Evolutionary conservation across 2,888 invertebrate species (phyloP).

Genomic region (Platerodrilus igneus): DNA sequence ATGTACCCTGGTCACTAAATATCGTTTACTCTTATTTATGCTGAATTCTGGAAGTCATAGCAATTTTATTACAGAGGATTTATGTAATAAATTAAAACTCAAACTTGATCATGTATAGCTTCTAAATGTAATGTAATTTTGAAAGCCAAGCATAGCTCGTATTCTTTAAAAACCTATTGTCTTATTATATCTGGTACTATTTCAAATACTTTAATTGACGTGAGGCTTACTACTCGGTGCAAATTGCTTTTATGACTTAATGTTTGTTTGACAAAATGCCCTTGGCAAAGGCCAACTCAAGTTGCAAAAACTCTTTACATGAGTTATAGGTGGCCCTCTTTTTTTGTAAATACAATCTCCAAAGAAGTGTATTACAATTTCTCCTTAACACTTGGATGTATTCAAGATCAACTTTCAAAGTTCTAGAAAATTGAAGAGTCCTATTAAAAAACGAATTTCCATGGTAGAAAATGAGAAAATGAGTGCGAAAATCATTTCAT

Average conservation of each 20-base stretch:
- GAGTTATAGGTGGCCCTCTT: slow-evolving; percentile 12
- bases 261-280: slow-evolving; percentile 11
- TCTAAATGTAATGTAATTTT: slow-evolving; percentile 9
- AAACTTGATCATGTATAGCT: background rate
- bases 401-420: slow-evolving; percentile 13
- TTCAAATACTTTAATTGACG: slow-evolving; percentile 4
- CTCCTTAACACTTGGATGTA: too few relatives aligned
- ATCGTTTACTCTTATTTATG: too few relatives aligned
- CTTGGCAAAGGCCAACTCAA: slow-evolving; percentile 2
- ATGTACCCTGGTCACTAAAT: too few relatives aligned
- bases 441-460: slow-evolving; percentile 2
- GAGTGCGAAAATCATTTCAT: slow-evolving; percentile 29
- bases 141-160: slow-evolving; percentile 12
- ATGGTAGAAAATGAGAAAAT: slow-evolving; percentile 18
- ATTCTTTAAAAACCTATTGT: slow-evolving; percentile 8
- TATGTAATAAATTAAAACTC: slow-evolving; percentile 11
- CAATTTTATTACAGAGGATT: slow-evolving; percentile 16
- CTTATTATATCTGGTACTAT: slow-evolving; percentile 11
- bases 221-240: slow-evolving; percentile 9
- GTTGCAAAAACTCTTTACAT: slow-evolving; percentile 14
- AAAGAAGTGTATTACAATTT: background rate
- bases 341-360: too few relatives aligned
- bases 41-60: slow-evolving; percentile 20
- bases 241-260: slow-evolving; percentile 7
- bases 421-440: slow-evolving; percentile 34